These are phyloP conservation scores for Fragum fragum DNA, from an alignment of 2,888 invertebrate genomes.

Conservation along the genomic window DNA sequence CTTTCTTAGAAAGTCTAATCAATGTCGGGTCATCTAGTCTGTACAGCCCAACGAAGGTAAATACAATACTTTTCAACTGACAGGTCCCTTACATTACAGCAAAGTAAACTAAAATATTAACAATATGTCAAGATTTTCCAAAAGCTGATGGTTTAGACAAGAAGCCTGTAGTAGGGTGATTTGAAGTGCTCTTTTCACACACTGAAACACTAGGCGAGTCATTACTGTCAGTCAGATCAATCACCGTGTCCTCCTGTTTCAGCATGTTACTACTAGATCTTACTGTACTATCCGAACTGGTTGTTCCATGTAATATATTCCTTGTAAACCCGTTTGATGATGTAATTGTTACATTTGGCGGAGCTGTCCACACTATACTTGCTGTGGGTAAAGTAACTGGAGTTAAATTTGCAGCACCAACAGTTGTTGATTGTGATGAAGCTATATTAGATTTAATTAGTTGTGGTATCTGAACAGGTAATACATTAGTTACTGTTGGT, in stretches of 20 bases:
- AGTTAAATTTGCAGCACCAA: neutral
- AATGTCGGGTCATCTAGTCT: too few species aligned
- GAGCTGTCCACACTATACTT: constrained; percentile 60
- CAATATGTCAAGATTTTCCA: constrained; percentile 18
- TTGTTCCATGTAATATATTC: constrained; percentile 32
- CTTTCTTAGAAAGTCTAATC: too few species aligned
- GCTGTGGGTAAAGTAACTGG: constrained; percentile 44
- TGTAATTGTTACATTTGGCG: constrained; percentile 61
- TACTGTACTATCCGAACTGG: constrained; percentile 5
- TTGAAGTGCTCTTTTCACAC: constrained; percentile 16
- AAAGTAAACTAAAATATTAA: neutral
- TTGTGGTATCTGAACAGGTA: constrained; percentile 41
- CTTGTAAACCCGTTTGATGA: constrained; percentile 56
- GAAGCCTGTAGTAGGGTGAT: constrained; percentile 44
- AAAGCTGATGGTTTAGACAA: constrained; percentile 18
- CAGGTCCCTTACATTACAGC: neutral
- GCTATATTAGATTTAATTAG: constrained; percentile 30
- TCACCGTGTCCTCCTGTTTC: constrained; percentile 49
- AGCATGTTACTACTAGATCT: constrained; percentile 11
- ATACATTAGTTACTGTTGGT: constrained; percentile 19
- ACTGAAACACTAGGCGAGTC: constrained; percentile 42
- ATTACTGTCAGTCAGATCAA: constrained; percentile 53
- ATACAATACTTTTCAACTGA: too few species aligned
- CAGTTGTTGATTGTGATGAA: neutral
- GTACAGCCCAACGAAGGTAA: too few species aligned